Evolutionary conservation across 2,113 vertebrate species (phyloP), one percentile per base, ranked within the genome.

Genomic region (Strigops habroptila): DNA sequence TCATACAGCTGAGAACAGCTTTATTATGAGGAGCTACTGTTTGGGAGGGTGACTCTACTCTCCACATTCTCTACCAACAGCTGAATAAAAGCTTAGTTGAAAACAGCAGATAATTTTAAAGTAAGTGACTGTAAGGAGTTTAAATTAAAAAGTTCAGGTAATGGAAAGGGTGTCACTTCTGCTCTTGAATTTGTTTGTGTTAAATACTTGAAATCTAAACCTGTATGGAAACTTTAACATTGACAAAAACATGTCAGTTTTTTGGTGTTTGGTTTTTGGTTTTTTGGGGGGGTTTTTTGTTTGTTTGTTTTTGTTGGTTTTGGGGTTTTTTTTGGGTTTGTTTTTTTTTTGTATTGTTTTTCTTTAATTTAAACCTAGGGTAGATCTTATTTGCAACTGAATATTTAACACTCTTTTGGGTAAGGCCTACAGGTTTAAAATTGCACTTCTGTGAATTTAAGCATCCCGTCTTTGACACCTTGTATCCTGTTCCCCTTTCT

Each of bases 381-480:
- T 96, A 79, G 46, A 84, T 97, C 76, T 98, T 98, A 97, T 97
- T 98, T 98, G 96, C 97, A 98, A 84, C 96, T 95, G 97, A 98
- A 98, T 98, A 98, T 98, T 98, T 98, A 98, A 96, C 94, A 97
- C 98, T 97, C 97, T 98, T 98, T 98, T 97, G 98, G 98, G 97
- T 98, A 97, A 97, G 93, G 97, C 98, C 97, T 91, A 62, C 53
- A 96, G 97, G 77, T 96, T 97, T 98, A 90, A 97, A 98, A 97
- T 98, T 96, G 94, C 98, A 97, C 96, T 41, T 98, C 90, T 97
- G 83, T 98, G 97, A 98, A 98, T 98, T 98, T 97, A 96, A 98
- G 97, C 97, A 96, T 97, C 90, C 97, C 86, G 83, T 98, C 97
- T 98, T 98, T 98, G 98, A 99, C 98, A 98, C 98, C 98, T 98